Conservation (phyloP, 2,888 invertebrate species). For the Elysia crispata region DNA sequence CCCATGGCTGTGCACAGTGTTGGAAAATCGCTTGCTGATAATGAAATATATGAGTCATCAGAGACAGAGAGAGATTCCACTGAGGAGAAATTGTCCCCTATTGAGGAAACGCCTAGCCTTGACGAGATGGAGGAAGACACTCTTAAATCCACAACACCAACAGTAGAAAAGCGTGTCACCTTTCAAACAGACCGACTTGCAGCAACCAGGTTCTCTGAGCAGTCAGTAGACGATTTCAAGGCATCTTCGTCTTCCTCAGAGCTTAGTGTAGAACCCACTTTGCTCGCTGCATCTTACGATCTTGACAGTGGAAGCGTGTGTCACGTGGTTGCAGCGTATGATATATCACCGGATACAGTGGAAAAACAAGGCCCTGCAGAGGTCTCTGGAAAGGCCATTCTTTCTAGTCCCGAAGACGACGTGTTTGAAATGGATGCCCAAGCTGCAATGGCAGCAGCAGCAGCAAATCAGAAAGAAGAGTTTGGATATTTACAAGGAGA, state of each 20-base stretch:
- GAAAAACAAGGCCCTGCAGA: conserved; percentile 82
- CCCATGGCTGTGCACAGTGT: conserved; percentile 65
- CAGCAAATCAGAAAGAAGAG: conserved; percentile 23
- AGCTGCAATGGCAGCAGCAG: background rate
- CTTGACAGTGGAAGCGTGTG: conserved; percentile 79
- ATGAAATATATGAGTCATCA: conserved; percentile 70
- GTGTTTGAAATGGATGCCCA: conserved; percentile 76
- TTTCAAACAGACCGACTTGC: conserved; percentile 63
- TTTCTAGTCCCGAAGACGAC: conserved; percentile 78
- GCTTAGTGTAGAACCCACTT: conserved; percentile 87
- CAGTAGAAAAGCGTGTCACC: conserved; percentile 65
- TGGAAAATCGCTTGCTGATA: conserved; percentile 65
- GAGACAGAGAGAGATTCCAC: conserved; percentile 71
- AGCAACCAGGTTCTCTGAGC: conserved; percentile 56
- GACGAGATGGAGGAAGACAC: conserved; percentile 63
- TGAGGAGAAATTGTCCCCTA: conserved; percentile 71
- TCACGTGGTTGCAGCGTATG: conserved; percentile 75
- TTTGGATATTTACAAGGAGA: conserved; percentile 43
- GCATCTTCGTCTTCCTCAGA: conserved; percentile 85
- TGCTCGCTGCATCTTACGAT: conserved; percentile 93
- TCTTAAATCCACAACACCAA: conserved; percentile 50
- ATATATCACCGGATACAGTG: conserved; percentile 75
- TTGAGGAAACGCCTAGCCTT: conserved; percentile 65
- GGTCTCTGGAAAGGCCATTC: conserved; percentile 71
- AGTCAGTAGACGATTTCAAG: conserved; percentile 70